Base-by-base conservation (phyloP, 1,140 invertebrate genomes). In the Streblospio benedicti region DNA sequence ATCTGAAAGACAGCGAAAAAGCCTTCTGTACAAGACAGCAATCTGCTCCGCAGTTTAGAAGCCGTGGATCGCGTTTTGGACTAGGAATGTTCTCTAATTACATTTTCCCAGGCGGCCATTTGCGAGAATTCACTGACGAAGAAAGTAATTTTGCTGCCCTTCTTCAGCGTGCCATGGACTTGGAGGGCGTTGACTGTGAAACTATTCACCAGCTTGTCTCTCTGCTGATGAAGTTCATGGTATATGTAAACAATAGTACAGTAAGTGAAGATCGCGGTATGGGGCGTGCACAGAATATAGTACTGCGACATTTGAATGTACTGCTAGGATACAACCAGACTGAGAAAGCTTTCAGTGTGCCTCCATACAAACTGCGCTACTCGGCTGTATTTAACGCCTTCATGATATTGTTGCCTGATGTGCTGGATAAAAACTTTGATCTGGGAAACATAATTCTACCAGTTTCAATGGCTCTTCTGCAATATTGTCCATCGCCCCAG, bases 361-460 rank as follows among this genome's bases (percentile, higher is more conserved):
- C 90, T n/a, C 91, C 95, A 0, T 82, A 87, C 63, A 85, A 87
- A 68, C 75, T 98, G 41, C 83, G 92, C 88, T 81, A 85, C 55
- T 96, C 93, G 0, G 86, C 93, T 4, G 90, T 94, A 1, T 97
- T 97, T 77, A 97, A 94, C 77, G 91, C 92, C 4, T 98, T 96
- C 71, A 78, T 99, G 68, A 86, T 90, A 20, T 93, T 92, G 72
- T 76, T 97, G 47, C 90, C 93, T 0, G 73, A 75, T 65, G 78
- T 97, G 23, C 71, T 97, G 66, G 93, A 98, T 76, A 89, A 93
- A 71, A 97, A 98, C 78, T 91, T 94, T 72, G 76, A 87, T 35
- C 90, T 97, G 81, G 92, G 92, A 0, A 87, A 86, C 65, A 81
- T 85, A 20, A 85, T 99, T 33, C 82, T 97, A 16, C 86, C 90